Conservation (phyloP, 1,140 invertebrate species). For the Drosophila malerkotliana region DNA sequence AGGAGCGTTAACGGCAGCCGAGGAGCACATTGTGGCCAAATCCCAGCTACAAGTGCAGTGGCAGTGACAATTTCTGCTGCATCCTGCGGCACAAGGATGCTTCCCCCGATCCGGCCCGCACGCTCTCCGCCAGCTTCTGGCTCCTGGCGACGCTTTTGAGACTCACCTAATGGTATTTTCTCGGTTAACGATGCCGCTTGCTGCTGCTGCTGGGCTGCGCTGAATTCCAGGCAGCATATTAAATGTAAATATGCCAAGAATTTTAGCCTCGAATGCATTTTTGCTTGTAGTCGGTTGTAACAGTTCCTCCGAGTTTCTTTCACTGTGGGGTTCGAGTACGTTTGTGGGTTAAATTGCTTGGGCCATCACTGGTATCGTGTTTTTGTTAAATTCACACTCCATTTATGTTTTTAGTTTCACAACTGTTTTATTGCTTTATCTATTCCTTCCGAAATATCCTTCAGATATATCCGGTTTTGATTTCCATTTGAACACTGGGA, state of each 20-base stretch:
- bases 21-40: conserved; percentile 59
- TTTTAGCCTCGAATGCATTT: conserved; percentile 78
- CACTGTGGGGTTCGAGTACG: conserved; percentile 14
- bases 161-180: conserved; percentile 84
- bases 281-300: conserved; percentile 45
- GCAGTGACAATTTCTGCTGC: conserved; percentile 35
- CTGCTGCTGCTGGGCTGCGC: conserved; percentile 57
- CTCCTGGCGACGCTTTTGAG: conserved; percentile 43
- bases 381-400: not conserved
- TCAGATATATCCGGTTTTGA: not conserved
- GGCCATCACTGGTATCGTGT: conserved; percentile 16
- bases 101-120: not conserved
- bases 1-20: conserved; percentile 23
- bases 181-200: conserved; percentile 75
- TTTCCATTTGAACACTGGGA: conserved; percentile 3
- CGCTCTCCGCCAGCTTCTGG: not conserved
- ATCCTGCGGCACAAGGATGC: not conserved
- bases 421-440: conserved; percentile 4
- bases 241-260: conserved; percentile 80
- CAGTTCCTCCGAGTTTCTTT: conserved; percentile 25
- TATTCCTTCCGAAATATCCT: not conserved
- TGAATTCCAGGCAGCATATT: conserved; percentile 73
- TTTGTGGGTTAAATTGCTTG: conserved; percentile 38
- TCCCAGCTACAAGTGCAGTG: conserved; percentile 58
- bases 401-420: not conserved